Conservation (phyloP, 2,888 invertebrate genomes). For the Coenonympha arcania region DNA sequence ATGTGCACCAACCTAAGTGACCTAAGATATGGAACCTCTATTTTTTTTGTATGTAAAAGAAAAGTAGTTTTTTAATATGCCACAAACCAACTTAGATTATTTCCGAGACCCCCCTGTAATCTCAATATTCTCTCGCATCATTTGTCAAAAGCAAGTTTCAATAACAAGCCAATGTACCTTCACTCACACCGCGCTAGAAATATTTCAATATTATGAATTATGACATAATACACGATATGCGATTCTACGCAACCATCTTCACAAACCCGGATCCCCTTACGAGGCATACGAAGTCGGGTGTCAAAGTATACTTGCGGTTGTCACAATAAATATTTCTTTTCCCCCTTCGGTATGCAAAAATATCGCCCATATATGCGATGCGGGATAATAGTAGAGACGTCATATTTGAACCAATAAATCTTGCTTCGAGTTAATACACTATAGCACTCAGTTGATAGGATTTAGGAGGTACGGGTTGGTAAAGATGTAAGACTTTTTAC, state of each 20-base stretch:
- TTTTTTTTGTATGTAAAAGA: too few species aligned
- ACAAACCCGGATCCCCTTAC: not conserved
- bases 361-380: conserved; percentile 56
- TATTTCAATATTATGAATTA: conserved; percentile 72
- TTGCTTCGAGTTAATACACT: conserved; percentile 64
- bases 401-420: conserved; percentile 66
- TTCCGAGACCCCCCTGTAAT: conserved; percentile 2
- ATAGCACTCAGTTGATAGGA: conserved; percentile 44
- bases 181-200: conserved; percentile 43
- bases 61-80: too few species aligned
- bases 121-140: conserved; percentile 43
- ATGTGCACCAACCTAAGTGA: too few species aligned
- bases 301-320: conserved; percentile 36
- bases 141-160: conserved; percentile 65
- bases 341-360: conserved; percentile 68
- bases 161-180: conserved; percentile 51
- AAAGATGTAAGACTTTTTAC: not conserved
- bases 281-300: conserved; percentile 15
- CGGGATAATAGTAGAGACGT: conserved; percentile 52
- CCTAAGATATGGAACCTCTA: too few species aligned
- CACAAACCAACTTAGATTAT: conserved; percentile 1
- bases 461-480: conserved; percentile 29
- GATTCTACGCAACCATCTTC: conserved; percentile 26
- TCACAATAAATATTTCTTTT: conserved; percentile 52
- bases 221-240: conserved; percentile 51